Evolutionary conservation across 1,140 invertebrate genomes (phyloP), one percentile per base, ranked within the genome.

Genomic region (Sinonovacula constricta): DNA sequence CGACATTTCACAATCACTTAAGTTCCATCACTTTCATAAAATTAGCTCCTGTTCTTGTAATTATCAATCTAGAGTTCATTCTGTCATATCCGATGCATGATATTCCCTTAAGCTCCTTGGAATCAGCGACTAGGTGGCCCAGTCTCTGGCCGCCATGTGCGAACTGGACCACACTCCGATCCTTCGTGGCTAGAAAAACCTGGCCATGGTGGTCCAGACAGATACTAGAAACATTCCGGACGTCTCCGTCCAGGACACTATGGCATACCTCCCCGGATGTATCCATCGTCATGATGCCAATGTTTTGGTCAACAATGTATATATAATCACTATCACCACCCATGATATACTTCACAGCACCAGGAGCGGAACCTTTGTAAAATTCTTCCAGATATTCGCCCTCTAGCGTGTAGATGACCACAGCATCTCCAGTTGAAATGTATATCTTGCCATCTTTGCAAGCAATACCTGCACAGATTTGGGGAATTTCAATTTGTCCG

Each of bases 1-100:
- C n/a, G n/a, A n/a, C n/a, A n/a, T n/a, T n/a, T n/a, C n/a, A 45
- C 39, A 10, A 36, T 74, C 54, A 76, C 65, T 67, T 76, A 0
- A 76, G 24, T 10, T 76, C 72, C 57, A 76, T 65, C 2, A 56
- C 63, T 76, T 76, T 76, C 0, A 76, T 56, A 34, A 76, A 12
- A 59, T 76, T 76, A 30, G 63, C 65, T 28, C 26, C 39, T 59
- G 66, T 76, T 63, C 63, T 76, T 1, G 62, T 45, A 28, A 76
- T 33, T 18, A 67, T 53, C n/a, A 76, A 36, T 66, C 72, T 31
- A 31, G 30, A 36, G 24, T 76, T 33, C 30, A 76, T 51, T 18
- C 72, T 30, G 30, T 76, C 72, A 59, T 57, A 76, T 5, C 54
- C 51, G 12, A 76, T n/a, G 3, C 59, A 18, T 14, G 53, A 53